phyloP scores from a whole-genome alignment of 2,888 invertebrate genomes.

The Theretra japonica region DNA sequence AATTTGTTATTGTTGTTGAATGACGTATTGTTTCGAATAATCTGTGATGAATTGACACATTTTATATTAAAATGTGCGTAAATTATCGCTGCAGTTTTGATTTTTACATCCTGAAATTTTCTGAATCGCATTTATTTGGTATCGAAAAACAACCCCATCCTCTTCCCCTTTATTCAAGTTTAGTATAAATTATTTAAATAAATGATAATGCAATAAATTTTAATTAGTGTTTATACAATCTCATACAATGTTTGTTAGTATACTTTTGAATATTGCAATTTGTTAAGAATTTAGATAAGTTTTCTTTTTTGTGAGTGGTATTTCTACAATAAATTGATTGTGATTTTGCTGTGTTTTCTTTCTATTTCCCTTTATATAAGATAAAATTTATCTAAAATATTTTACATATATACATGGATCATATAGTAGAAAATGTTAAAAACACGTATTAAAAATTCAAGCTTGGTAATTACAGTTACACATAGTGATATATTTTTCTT shows the following conservation, averaged over 20 bases:
- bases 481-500: no score
- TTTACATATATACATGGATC: neutral
- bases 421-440: no score
- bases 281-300: conserved; percentile 47
- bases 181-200: conserved; percentile 8
- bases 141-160: neutral
- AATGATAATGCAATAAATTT: conserved; percentile 27
- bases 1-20: conserved; percentile 46
- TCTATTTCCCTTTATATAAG: conserved; percentile 37
- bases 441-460: no score
- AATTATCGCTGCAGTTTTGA: conserved; percentile 67
- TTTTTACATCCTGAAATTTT: conserved; percentile 51
- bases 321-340: conserved; percentile 68
- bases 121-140: conserved; percentile 31
- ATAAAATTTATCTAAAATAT: neutral
- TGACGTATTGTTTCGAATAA: conserved; percentile 54
- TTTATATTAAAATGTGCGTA: conserved; percentile 82
- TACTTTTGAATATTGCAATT: conserved; percentile 39
- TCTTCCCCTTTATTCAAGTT: neutral
- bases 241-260: conserved; percentile 35
- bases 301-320: conserved; percentile 57
- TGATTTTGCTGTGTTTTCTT: conserved; percentile 77
- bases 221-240: conserved; percentile 32
- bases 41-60: conserved; percentile 75
- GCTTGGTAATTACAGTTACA: no score